Evolutionary conservation across 2,113 vertebrate species (phyloP).

Genomic region (Rhabdomys dilectus): DNA sequence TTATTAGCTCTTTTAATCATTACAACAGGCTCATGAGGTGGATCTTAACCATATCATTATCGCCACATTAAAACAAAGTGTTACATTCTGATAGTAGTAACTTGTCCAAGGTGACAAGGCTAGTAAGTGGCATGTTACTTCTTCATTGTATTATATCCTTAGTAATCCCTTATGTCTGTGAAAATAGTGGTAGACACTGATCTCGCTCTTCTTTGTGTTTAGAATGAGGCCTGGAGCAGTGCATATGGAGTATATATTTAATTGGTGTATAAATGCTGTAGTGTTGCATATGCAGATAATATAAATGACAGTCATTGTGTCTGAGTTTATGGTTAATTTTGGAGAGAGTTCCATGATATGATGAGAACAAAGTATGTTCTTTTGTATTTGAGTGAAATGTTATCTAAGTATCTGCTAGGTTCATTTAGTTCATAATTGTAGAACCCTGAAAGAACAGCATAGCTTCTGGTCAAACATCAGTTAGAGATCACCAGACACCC

Average conservation of each 20-base stretch:
- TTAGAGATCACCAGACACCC: no score
- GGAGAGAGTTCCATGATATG: background rate
- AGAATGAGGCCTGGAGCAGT: accelerated
- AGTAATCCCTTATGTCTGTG: background rate
- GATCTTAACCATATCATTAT: background rate
- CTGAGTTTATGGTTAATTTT: background rate
- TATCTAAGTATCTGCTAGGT: background rate
- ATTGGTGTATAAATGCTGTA: background rate
- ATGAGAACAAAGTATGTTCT: background rate
- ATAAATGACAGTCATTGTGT: background rate
- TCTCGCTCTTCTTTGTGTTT: background rate
- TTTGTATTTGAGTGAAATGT: background rate
- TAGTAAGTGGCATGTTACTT: background rate
- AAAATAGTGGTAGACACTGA: background rate
- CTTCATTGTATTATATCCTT: background rate
- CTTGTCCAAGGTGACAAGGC: background rate
- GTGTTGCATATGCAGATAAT: background rate
- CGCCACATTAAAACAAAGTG: background rate
- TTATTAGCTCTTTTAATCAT: slow-evolving; percentile 34
- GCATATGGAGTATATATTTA: background rate
- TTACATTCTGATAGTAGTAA: background rate
- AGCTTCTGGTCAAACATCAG: no score
- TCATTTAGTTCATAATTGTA: background rate
- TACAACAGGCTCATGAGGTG: background rate
- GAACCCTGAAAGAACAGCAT: no score